Evolutionary conservation across 2,113 vertebrate genomes (phyloP), one percentile per base, ranked within the genome.

Genomic region (Cavia porcellus): DNA sequence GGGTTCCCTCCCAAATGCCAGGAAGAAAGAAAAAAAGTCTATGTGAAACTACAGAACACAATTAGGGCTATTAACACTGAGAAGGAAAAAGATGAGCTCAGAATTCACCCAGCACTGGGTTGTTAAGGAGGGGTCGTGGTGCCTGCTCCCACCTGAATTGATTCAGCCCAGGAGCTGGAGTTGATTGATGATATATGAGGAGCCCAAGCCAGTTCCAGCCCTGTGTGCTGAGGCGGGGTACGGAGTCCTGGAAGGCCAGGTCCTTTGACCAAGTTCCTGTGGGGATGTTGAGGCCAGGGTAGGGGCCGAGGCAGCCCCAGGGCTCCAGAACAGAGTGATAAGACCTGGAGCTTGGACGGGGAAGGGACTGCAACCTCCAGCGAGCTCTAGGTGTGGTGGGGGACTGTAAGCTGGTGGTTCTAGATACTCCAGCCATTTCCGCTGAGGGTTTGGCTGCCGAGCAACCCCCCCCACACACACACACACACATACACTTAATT

Each of bases 171-270:
- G 30, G 59, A 24, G 66, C 8, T 25, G 45, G 75, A 77, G 68
- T 1, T 4, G 32, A 24, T 0, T 4, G 32, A 24, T 0, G 55
- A 10, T 15, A 2, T 55, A 55, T 15, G 55, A 55, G 55, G 55
- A 55, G 55, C 3, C 22, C 10, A 0, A 24, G 70, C 75, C 25
- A 55, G 55, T 13, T 11, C 10, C 5, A 42, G 70, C 75, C 25
- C 45, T 32, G 22, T 1, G 14, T 32, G 77, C 30, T 55, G 50
- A 22, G 77, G 45, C 7, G 0, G 4, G 38, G 15, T 3, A 50
- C 2, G 22, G 20, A 0, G 0, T 19, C 24, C 5, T 15, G 28
- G 52, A n/a, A 55, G 52, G 38, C 9, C 4, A 30, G 0, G 4
- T 9, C 38, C 19, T 70, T 52, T 24, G 61, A 83, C 32, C 4